These are phyloP conservation scores for Drosophila paucipuncta DNA, from an alignment of 2,888 invertebrate species.

Conservation along the genomic window DNA sequence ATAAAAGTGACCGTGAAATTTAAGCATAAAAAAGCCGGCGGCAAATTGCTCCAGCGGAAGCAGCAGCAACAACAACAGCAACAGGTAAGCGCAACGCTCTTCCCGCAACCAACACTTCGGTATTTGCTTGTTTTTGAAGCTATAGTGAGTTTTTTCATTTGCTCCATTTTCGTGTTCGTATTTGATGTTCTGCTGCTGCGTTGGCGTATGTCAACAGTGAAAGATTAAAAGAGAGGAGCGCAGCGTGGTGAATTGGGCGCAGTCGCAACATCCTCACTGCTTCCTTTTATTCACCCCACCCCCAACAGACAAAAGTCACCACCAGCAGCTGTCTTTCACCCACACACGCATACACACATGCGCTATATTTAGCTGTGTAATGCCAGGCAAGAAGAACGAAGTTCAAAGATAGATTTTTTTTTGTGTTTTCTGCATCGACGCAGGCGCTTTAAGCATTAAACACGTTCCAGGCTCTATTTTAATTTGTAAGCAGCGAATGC, in stretches of 20 bases:
- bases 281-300: conserved; percentile 46
- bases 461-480: conserved; percentile 47
- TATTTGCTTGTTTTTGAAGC: conserved; percentile 34
- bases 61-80: conserved; percentile 36
- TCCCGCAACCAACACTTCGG: conserved; percentile 32
- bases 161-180: conserved; percentile 24
- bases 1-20: conserved; percentile 27
- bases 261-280: conserved; percentile 54
- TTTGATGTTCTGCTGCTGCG: conserved; percentile 20
- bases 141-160: conserved; percentile 29
- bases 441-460: conserved; percentile 22
- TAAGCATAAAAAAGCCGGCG: conserved; percentile 24
- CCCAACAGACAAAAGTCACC: conserved; percentile 57
- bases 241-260: conserved; percentile 56
- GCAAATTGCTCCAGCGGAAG: conserved; percentile 22
- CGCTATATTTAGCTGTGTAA: conserved; percentile 45
- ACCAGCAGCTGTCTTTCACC: conserved; percentile 71
- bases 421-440: conserved; percentile 21
- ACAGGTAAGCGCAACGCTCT: conserved; percentile 55
- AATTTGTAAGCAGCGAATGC: conserved; percentile 64
- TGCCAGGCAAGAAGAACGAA: conserved; percentile 32
- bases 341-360: conserved; percentile 41
- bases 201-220: conserved; percentile 22
- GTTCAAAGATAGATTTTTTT: conserved; percentile 46
- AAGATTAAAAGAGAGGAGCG: conserved; percentile 23